Evolutionary conservation across 2,113 vertebrate genomes (phyloP).

Genomic region (Podarcis cretensis): DNA sequence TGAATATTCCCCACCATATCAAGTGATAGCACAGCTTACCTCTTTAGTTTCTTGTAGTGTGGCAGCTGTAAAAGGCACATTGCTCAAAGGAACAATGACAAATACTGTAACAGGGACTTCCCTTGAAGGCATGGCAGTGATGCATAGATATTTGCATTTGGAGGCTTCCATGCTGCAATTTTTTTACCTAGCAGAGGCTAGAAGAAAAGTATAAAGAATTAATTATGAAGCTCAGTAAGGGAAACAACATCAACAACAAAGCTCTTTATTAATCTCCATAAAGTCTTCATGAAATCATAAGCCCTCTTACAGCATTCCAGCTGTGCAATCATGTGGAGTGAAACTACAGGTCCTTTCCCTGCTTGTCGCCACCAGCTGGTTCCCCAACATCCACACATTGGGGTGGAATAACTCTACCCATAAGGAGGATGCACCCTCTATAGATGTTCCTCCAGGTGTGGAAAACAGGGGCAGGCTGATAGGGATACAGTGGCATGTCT

Average conservation of each 20-base stretch:
- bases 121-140: neutral
- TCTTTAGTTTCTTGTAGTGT: neutral
- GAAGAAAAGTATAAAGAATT: neutral
- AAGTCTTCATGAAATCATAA: neutral
- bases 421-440: too few relatives aligned
- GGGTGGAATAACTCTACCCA: neutral
- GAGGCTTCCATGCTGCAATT: neutral
- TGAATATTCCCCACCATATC: neutral
- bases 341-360: neutral
- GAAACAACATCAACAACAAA: neutral
- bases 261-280: neutral
- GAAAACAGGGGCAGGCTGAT: neutral
- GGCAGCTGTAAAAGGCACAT: neutral
- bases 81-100: neutral
- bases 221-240: neutral
- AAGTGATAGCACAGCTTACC: neutral
- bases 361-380: neutral
- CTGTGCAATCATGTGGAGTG: neutral
- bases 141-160: neutral
- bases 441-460: too few relatives aligned
- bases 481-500: neutral
- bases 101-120: neutral
- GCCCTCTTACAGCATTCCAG: neutral
- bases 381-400: neutral
- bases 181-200: neutral